phyloP scores from a whole-genome alignment of 2,797 vertebrate genomes.

The Tamandua tetradactyla region DNA sequence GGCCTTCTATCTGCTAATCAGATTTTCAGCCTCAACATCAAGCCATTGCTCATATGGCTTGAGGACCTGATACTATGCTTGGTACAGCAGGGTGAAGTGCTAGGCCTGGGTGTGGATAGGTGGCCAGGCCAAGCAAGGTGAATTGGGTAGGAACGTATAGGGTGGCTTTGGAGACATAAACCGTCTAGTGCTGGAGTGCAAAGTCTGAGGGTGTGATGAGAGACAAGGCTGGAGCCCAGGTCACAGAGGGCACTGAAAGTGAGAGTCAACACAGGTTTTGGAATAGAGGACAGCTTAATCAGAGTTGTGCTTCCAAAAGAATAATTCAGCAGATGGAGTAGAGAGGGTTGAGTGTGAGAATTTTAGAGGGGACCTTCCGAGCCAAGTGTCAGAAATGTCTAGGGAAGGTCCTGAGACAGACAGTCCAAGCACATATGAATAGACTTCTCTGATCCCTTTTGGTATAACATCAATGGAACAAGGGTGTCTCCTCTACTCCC shows the following conservation, averaged over 20 bases:
- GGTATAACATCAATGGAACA: background rate
- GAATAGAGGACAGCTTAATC: background rate
- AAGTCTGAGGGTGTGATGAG: background rate
- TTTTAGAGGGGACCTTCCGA: conserved; percentile 75
- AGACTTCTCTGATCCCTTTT: conserved; percentile 85
- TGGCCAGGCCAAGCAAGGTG: background rate
- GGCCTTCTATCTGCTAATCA: background rate
- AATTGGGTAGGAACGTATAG: too few species aligned
- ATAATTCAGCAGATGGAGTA: background rate
- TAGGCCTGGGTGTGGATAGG: background rate
- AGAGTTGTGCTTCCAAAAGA: background rate
- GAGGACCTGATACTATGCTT: background rate
- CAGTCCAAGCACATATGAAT: conserved; percentile 85
- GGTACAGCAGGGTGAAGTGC: background rate
- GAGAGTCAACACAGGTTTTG: background rate
- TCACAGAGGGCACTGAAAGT: background rate
- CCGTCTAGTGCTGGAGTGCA: background rate
- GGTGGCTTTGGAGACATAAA: too few species aligned
- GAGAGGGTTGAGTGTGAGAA: background rate
- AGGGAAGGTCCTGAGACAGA: conserved; percentile 86
- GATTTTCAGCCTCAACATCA: background rate
- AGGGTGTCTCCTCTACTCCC: background rate
- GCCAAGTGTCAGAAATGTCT: conserved; percentile 85
- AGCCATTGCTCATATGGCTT: background rate
- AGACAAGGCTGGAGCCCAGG: background rate